Conservation (phyloP, 1,140 invertebrate genomes). For the Tetramorium parvispinum region DNA sequence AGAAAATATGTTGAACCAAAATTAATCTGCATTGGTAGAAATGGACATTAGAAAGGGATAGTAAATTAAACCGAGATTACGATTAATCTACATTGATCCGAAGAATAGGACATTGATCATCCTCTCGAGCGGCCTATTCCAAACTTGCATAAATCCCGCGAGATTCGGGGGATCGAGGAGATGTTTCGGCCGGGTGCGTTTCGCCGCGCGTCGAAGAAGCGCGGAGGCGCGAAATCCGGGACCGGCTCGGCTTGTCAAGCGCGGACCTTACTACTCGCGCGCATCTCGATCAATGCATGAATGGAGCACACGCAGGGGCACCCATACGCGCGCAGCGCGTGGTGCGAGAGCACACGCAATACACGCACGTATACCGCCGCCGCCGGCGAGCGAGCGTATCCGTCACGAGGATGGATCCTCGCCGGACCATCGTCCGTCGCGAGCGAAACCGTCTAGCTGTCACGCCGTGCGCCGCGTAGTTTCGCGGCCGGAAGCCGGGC, state of each 20-base stretch:
- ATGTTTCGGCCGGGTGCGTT: too few relatives aligned
- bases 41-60: too few relatives aligned
- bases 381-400: background rate
- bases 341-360: background rate
- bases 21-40: too few relatives aligned
- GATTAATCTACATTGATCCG: too few relatives aligned
- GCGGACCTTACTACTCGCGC: slow-evolving; percentile 65
- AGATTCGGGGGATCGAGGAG: too few relatives aligned
- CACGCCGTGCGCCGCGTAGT: background rate
- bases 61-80: too few relatives aligned
- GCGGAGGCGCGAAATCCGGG: slow-evolving; percentile 33
- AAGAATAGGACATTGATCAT: too few relatives aligned
- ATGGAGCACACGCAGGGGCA: slow-evolving; percentile 76
- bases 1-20: too few relatives aligned
- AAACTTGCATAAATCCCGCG: too few relatives aligned
- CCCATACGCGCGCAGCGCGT: slow-evolving; percentile 2
- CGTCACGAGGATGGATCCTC: background rate
- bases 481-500: background rate
- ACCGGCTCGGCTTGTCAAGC: slow-evolving; percentile 65
- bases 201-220: background rate
- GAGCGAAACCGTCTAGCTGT: background rate
- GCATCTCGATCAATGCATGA: slow-evolving; percentile 85
- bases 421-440: background rate
- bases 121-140: too few relatives aligned
- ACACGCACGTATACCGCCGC: background rate